Base-by-base conservation (phyloP, 2,113 vertebrate genomes). In the Columbina picui region DNA sequence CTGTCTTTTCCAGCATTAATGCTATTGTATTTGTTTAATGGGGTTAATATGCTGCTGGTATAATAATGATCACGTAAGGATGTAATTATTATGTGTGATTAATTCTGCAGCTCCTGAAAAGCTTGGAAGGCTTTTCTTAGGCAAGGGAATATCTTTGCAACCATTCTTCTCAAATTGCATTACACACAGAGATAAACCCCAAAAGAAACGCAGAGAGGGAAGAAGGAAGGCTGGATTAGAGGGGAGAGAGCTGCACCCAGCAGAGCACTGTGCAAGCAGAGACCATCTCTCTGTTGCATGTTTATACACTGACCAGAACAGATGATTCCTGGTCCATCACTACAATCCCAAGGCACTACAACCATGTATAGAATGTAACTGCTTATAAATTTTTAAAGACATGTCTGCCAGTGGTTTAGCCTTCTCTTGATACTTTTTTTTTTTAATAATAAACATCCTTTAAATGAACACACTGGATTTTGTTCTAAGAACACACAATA, bases 41-140 rank as follows among this genome's bases (percentile, higher is more conserved):
- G 95, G 97, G 96, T 97, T 98, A 98, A 98, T 97, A 96, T 71
- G 86, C 92, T 96, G 89, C 96, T 95, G 93, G 67, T 96, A 45
- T 96, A 97, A 97, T 93, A 93, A 97, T 79, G 92, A 96, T 95
- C 91, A 88, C 45, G 85, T 92, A 80, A 10, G 30, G 84, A 87
- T 93, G 82, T 94, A 97, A 97, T 98, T 97, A 98, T 91, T 94
- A 93, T 34, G 38, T 91, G 82, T 86, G 87, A 97, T 93, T 96
- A 97, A 97, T 97, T 95, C 87, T 26, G 73, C 77, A 91, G 92
- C 87, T 65, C 84, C 93, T 29, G 69, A 97, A 96, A 97, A 91
- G 64, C 92, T 83, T 70, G 56, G 92, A 95, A 63, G 94, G 56
- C 55, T 94, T 89, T 85, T 73, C 80, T 94, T 84, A 96, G 94